Evolutionary conservation across 2,113 vertebrate species (phyloP).

Genomic region (Acinonyx jubatus): DNA sequence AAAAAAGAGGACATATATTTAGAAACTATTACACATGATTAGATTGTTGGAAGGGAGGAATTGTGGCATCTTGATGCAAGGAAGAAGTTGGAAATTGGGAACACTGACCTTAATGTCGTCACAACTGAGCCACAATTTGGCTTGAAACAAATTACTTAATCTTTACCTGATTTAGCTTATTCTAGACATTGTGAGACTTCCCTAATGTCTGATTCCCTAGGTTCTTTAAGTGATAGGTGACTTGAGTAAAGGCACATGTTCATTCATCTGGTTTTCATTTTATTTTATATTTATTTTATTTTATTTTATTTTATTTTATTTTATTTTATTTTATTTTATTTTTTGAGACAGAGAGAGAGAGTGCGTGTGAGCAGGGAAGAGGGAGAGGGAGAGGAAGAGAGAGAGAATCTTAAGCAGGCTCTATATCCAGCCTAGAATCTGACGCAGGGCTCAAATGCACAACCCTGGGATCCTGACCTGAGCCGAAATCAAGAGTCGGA

Average conservation of each 20-base stretch:
- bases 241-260: background rate
- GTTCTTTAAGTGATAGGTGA: background rate
- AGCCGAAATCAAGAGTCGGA: no score
- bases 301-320: background rate
- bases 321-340: no score
- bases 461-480: no score
- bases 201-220: background rate
- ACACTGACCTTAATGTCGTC: background rate
- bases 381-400: no score
- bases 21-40: conserved; percentile 44
- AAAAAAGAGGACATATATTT: conserved; percentile 12
- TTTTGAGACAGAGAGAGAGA: no score
- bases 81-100: background rate
- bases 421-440: no score
- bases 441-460: no score
- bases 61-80: background rate
- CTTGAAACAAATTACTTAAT: background rate
- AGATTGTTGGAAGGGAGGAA: background rate
- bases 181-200: background rate
- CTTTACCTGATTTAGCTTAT: background rate
- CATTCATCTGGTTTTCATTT: background rate
- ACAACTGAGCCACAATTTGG: background rate
- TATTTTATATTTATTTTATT: background rate
- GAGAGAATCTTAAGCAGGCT: no score
- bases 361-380: no score